Conservation (phyloP, 2,888 invertebrate species). For the Phortica magna region DNA sequence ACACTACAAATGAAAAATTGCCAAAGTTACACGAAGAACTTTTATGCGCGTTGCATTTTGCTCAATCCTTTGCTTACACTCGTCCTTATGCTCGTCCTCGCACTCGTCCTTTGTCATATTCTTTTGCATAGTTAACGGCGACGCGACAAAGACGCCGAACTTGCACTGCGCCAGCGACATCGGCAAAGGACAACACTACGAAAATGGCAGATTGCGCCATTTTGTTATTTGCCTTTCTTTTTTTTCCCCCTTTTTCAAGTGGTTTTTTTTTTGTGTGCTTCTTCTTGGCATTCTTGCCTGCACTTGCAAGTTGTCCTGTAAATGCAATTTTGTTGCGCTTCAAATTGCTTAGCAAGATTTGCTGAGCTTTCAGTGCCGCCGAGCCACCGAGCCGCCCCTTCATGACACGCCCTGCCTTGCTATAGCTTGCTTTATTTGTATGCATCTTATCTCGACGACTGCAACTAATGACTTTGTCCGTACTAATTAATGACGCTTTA, state of each 20-base stretch:
- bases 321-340: background rate
- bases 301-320: background rate
- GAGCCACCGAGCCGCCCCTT: no score
- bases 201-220: background rate
- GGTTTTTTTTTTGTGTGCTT: background rate
- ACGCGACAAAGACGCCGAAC: no score
- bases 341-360: background rate
- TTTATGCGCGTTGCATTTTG: background rate
- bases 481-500: conserved; percentile 10
- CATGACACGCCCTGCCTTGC: no score
- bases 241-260: background rate
- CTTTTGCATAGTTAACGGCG: no score
- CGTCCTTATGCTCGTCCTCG: no score
- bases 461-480: conserved; percentile 21
- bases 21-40: conserved; percentile 13
- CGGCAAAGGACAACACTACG: background rate
- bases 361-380: background rate
- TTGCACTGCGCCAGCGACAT: background rate
- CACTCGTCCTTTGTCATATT: no score
- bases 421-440: no score
- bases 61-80: background rate
- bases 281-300: background rate
- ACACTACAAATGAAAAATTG: conserved; percentile 8
- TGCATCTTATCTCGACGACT: background rate
- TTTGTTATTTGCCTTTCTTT: background rate